Evolutionary conservation across 2,113 vertebrate genomes (phyloP), one percentile per base, ranked within the genome.

Genomic region (Triplophysa rosa): DNA sequence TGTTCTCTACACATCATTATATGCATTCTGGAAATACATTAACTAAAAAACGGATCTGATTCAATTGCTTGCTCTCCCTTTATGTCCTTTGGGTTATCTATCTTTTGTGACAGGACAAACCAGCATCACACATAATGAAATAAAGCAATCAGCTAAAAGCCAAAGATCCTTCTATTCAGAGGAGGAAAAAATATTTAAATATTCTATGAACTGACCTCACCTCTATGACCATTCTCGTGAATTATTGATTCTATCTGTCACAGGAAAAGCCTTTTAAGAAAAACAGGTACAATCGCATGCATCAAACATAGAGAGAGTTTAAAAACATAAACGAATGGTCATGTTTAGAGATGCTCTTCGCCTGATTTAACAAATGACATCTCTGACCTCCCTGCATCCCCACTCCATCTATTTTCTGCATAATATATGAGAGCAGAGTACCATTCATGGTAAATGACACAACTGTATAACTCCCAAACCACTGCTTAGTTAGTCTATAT

Each of bases 221-320:
- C 85, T 67, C 85, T 87, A 84, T 84, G 80, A 84, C 83, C 70
- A 83, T 84, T 84, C 76, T 73, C 56, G 87, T 90, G 45, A 87
- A 92, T 91, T 83, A 88, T 91, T 88, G 63, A 91, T 29, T 70
- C 26, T 37, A 8, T 40, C 29, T 82, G 8, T 42, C 2, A 49
- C 17, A 66, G 24, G 14, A 59, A 72, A 54, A 70, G 37, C 23
- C 17, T 42, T 85, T 67, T 24, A 45, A 58, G 58, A 63, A 54
- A 65, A 45, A 66, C 21, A 56, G 33, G n/a, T 12, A 61, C 65
- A 45, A 67, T 33, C 42, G 1, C 8, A 12, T 33, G 66, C 58
- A 52, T 37, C 52, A 42, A 54, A 68, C 64, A 72, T n/a, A 74
- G 56, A 63, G 16, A 14, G 2, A 14, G n/a, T 2, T 26, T 19